These are phyloP conservation scores for Heliconius eleuchia DNA, from an alignment of 1,140 invertebrate genomes.

Conservation along the genomic window DNA sequence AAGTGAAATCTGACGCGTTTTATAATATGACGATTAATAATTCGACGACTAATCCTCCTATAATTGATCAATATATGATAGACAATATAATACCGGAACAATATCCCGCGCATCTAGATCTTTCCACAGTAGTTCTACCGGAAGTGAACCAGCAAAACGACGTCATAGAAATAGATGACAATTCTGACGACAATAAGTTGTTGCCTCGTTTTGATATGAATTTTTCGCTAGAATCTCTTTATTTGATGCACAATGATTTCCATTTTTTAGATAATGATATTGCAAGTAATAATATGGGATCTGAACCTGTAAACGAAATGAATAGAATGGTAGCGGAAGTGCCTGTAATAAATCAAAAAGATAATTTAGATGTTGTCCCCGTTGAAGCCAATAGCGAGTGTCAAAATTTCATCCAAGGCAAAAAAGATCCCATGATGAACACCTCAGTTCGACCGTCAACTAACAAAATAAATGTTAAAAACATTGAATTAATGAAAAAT, in stretches of 20 bases:
- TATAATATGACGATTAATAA: constrained; percentile 65
- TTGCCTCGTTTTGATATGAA: constrained; percentile 73
- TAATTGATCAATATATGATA: constrained; percentile 71
- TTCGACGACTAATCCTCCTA: constrained; percentile 52
- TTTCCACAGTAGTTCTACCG: constrained; percentile 58
- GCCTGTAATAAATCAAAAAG: constrained; percentile 61
- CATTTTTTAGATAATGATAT: constrained; percentile 72
- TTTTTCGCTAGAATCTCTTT: constrained; percentile 71
- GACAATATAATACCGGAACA: constrained; percentile 74
- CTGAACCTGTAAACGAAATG: constrained; percentile 61
- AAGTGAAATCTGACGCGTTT: constrained; percentile 72
- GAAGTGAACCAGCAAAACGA: constrained; percentile 67
- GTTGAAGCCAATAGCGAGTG: constrained; percentile 52
- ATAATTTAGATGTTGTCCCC: constrained; percentile 46
- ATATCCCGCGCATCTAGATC: constrained; percentile 63
- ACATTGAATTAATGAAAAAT: constrained; percentile 78
- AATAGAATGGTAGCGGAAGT: constrained; percentile 66
- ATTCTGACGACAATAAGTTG: constrained; percentile 76
- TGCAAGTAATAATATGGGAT: constrained; percentile 49
- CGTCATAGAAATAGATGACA: constrained; percentile 77
- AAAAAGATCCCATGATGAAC: constrained; percentile 77
- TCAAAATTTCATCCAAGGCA: constrained; percentile 65
- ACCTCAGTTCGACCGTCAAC: constrained; percentile 62
- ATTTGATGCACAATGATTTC: constrained; percentile 76
- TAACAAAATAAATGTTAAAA: constrained; percentile 78